These are phyloP conservation scores for Phortica magna DNA, from an alignment of 2,888 invertebrate species.

Conservation along the genomic window DNA sequence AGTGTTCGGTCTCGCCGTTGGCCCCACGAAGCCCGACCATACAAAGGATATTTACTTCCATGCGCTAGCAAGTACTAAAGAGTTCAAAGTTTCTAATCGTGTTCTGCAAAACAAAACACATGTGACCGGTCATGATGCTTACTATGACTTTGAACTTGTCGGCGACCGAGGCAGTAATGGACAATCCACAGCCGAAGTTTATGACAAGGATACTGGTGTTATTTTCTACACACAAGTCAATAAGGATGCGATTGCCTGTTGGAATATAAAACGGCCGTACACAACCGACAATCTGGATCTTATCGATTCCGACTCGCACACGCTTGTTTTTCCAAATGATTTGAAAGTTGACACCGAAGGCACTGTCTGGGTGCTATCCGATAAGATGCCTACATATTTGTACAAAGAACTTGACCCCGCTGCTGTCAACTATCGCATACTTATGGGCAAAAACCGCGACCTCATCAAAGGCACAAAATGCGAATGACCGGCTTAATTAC, in stretches of 20 bases:
- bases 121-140: constrained; percentile 83
- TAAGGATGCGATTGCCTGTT: constrained; percentile 88
- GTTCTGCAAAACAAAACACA: constrained; percentile 86
- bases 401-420: constrained; percentile 83
- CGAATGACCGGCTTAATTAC: constrained; percentile 51
- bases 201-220: constrained; percentile 83
- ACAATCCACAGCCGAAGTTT: constrained; percentile 86
- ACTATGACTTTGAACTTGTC: constrained; percentile 84
- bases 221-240: constrained; percentile 89
- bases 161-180: constrained; percentile 85
- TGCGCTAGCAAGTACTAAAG: constrained; percentile 87
- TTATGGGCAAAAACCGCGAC: constrained; percentile 74
- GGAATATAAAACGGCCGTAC: constrained; percentile 85
- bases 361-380: constrained; percentile 87
- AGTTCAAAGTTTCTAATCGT: constrained; percentile 87
- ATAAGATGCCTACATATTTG: constrained; percentile 86
- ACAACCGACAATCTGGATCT: constrained; percentile 83
- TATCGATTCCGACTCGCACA: constrained; percentile 83
- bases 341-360: constrained; percentile 83
- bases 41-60: constrained; percentile 88
- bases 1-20: constrained; percentile 86
- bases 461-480: constrained; percentile 77
- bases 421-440: constrained; percentile 83
- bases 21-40: constrained; percentile 81
- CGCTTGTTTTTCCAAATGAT: constrained; percentile 88